Conservation (phyloP, 2,113 vertebrate species). For the Gopherus evgoodei region DNA sequence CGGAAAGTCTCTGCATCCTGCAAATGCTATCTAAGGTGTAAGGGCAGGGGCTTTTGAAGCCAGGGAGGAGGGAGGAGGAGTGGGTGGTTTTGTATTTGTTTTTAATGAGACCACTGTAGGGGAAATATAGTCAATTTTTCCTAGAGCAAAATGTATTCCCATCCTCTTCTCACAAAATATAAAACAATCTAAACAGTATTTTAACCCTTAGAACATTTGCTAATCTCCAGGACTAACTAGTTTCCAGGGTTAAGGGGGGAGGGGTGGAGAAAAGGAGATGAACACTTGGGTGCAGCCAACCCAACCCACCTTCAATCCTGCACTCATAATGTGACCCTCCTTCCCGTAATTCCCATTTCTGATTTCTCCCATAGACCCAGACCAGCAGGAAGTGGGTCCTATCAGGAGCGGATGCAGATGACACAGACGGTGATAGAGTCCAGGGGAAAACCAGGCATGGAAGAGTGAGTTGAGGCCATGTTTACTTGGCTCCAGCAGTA, state of each 20-base stretch:
- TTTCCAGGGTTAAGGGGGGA: neutral
- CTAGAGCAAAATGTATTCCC: no score
- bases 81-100: no score
- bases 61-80: no score
- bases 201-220: neutral
- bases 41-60: neutral
- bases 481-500: neutral
- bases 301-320: neutral
- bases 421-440: neutral
- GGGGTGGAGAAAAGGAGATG: neutral
- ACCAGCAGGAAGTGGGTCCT: neutral
- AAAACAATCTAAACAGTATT: neutral
- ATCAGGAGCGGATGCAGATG: neutral
- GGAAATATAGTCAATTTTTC: neutral
- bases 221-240: neutral
- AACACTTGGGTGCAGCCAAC: neutral
- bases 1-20: neutral
- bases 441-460: accelerated
- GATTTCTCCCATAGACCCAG: neutral
- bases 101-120: neutral
- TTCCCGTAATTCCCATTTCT: neutral
- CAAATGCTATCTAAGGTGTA: neutral
- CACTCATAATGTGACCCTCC: neutral
- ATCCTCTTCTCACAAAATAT: neutral
- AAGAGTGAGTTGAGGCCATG: neutral